Percentiles rank a stretch among this genome's conserved stretches.
phyloP scores from a whole-genome alignment of 2,113 vertebrate species.

The Tragelaphus strepsiceros region DNA sequence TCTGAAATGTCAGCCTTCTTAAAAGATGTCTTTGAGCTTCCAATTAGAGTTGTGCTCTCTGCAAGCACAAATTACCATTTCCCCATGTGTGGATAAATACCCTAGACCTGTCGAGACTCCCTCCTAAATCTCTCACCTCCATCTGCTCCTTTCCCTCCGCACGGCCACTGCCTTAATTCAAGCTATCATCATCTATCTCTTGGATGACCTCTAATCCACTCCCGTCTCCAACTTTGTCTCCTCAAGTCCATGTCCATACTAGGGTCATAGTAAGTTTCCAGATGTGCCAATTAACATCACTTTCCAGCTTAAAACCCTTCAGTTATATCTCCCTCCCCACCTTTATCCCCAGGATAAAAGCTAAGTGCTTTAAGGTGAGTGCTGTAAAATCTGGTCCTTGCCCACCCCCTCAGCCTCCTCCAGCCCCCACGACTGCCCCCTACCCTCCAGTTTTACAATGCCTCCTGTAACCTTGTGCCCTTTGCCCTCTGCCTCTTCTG shows the following conservation, averaged over 20 bases:
- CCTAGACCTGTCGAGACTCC: neutral
- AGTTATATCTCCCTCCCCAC: neutral
- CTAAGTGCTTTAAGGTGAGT: neutral
- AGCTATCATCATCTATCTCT: neutral
- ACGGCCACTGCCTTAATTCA: neutral
- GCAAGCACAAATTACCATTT: neutral
- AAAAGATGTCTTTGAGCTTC: neutral
- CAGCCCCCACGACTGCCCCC: neutral
- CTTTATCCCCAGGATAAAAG: neutral
- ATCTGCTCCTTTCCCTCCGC: neutral
- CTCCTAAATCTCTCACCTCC: neutral
- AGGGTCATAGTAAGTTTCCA: neutral
- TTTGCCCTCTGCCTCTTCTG: neutral
- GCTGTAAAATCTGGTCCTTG: neutral
- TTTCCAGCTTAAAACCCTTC: neutral
- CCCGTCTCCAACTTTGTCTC: no score
- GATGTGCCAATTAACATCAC: neutral
- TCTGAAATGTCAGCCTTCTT: neutral
- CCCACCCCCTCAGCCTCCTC: accelerated
- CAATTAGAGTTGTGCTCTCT: neutral
- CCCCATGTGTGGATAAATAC: neutral
- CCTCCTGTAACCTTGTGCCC: accelerated
- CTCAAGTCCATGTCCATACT: neutral
- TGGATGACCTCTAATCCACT: neutral
- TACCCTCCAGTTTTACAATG: accelerated